Base-by-base conservation (phyloP, 2,888 invertebrate species). In the Drosophila anomalata region DNA sequence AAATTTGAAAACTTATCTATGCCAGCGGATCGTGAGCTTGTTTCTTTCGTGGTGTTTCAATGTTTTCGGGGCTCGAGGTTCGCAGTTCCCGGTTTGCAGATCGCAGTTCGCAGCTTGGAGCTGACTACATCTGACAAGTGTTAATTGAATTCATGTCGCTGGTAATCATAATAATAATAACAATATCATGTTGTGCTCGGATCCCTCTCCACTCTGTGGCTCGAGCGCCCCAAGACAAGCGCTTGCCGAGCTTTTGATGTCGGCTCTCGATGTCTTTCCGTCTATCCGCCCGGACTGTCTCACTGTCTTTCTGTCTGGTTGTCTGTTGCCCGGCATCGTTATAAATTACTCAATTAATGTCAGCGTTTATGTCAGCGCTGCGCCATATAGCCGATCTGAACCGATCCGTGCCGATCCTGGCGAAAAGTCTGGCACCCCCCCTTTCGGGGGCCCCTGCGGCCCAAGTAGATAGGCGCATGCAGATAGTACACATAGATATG, bases 291-390 rank as follows among this genome's bases (percentile, higher is more conserved):
- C 42, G 59, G 31, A 50, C 52, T 48, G 77, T 57, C 72, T 77
- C 79, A 67, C 39, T 47, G 62, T 75, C 73, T 44, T 36, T 42
- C 71, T 36, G 36, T 36, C 36, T 36, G n/a, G n/a, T n/a, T n/a
- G 36, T 36, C 26, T 33, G 24, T 31, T 76, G 73, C 58, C 62
- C 78, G 84, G 78, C 90, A 88, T 88, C 89, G 85, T 89, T 88
- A 85, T 90, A 90, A 90, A 90, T 90, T 90, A 90, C 90, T 90
- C 90, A 90, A 90, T 89, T 90, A 90, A 90, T 89, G 89, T 86
- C 90, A 89, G 84, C 79, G 85, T 90, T 84, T 84, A 84, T 84
- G 84, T 84, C 89, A 84, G 89, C 83, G 87, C 71, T 61, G 75
- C 63, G 46, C 68, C 68, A 63, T 63, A 70, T 53, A 54, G 55